Evolutionary conservation across 2,888 invertebrate genomes (phyloP).

Genomic region (Trimorus sp.): DNA sequence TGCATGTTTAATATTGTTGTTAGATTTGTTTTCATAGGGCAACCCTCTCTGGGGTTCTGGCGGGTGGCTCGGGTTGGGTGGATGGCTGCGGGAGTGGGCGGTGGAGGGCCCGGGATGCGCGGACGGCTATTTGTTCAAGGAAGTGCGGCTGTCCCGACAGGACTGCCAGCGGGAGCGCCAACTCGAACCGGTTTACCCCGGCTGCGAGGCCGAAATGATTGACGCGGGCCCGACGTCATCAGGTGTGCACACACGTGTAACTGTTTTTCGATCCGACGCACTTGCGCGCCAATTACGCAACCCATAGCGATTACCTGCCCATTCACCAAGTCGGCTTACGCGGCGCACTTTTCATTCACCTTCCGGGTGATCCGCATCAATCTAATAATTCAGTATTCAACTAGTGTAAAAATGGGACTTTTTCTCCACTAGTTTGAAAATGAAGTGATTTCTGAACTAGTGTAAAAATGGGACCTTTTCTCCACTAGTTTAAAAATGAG

Average conservation of each 20-base stretch:
- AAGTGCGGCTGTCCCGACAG: slow-evolving; percentile 87
- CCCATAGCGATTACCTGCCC: slow-evolving; percentile 18
- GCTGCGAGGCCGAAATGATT: slow-evolving; percentile 88
- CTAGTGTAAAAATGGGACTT: no score
- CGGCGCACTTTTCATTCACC: background rate
- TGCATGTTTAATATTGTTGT: no score
- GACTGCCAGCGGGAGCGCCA: slow-evolving; percentile 85
- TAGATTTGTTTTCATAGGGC: no score
- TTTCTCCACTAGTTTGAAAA: no score
- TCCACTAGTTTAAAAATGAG: no score
- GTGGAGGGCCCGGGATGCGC: slow-evolving; percentile 89
- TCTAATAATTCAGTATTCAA: no score
- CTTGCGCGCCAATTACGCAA: slow-evolving; percentile 26
- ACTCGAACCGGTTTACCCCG: slow-evolving; percentile 84
- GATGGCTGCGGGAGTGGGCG: slow-evolving; percentile 90
- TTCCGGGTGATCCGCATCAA: no score
- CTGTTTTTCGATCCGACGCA: slow-evolving; percentile 20
- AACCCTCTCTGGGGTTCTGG: slow-evolving; percentile 93
- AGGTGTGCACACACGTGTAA: slow-evolving; percentile 56
- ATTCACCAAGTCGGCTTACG: slow-evolving; percentile 10
- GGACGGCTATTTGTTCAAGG: slow-evolving; percentile 89
- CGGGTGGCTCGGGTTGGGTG: slow-evolving; percentile 91
- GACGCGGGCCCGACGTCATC: slow-evolving; percentile 69
- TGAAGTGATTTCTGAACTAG: no score
- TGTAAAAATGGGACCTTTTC: no score